Evolutionary conservation across 2,888 invertebrate genomes (phyloP).

Genomic region (Teleogryllus oceanicus): DNA sequence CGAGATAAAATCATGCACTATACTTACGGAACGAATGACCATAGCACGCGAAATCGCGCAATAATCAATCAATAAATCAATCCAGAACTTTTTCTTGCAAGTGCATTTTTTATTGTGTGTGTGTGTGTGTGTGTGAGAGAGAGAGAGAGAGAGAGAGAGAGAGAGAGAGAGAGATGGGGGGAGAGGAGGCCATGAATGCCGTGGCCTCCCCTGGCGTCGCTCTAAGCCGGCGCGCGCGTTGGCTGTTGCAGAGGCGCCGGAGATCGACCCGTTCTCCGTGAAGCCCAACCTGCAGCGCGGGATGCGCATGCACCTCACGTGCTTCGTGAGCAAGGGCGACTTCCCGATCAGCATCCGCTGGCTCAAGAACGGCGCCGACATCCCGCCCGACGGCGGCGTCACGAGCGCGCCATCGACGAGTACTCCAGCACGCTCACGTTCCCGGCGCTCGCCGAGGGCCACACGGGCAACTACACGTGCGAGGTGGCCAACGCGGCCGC

Average conservation of each 20-base stretch:
- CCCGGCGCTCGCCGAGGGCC: slow-evolving; percentile 39
- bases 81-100: too few species aligned
- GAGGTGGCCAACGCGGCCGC: slow-evolving; percentile 46
- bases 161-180: too few species aligned
- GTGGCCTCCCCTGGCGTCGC: too few species aligned
- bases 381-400: slow-evolving; percentile 40
- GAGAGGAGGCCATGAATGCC: too few species aligned
- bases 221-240: too few species aligned
- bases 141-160: too few species aligned
- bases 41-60: too few species aligned
- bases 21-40: too few species aligned
- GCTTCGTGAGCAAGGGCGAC: slow-evolving; percentile 50
- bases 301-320: slow-evolving; percentile 47
- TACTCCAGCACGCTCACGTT: slow-evolving; percentile 42
- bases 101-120: too few species aligned
- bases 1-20: too few species aligned
- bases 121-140: too few species aligned
- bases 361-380: slow-evolving; percentile 47
- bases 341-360: slow-evolving; percentile 49
- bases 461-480: slow-evolving; percentile 44
- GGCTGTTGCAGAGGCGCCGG: slow-evolving; percentile 34
- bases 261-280: slow-evolving; percentile 33
- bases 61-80: too few species aligned
- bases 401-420: slow-evolving; percentile 41
- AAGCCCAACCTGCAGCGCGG: slow-evolving; percentile 43